Percentiles rank a stretch among this genome's conserved stretches.
Evolutionary conservation across 2,888 invertebrate species (phyloP).

Genomic region (Tribolium freemani): DNA sequence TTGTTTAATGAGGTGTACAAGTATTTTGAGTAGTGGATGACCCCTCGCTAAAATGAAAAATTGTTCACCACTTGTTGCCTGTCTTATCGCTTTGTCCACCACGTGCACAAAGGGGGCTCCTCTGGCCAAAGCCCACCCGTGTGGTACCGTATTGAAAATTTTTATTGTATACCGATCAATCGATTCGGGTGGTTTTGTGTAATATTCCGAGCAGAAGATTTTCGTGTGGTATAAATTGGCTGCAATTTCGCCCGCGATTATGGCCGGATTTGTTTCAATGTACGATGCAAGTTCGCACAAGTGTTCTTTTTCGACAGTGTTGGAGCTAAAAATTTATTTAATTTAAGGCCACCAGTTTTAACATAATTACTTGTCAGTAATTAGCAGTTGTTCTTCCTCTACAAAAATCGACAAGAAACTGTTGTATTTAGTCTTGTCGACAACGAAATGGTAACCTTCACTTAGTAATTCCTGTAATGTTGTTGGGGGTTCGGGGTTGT

Average conservation of each 20-base stretch:
- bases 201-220: neutral
- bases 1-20: no score
- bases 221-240: neutral
- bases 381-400: neutral
- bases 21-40: no score
- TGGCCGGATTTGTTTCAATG: neutral
- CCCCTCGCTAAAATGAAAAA: no score
- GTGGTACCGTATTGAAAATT: neutral
- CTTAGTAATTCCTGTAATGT: neutral
- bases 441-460: neutral
- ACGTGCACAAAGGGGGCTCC: neutral
- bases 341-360: no score
- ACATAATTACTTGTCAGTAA: neutral
- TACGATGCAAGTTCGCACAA: neutral
- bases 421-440: neutral
- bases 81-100: neutral
- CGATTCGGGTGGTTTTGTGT: neutral
- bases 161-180: neutral
- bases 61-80: neutral
- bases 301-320: neutral
- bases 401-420: neutral
- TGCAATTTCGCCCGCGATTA: neutral
- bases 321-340: no score
- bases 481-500: neutral
- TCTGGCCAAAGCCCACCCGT: neutral